Conservation (phyloP, 2,797 vertebrate genomes). For the Enteromius anoplus region DNA sequence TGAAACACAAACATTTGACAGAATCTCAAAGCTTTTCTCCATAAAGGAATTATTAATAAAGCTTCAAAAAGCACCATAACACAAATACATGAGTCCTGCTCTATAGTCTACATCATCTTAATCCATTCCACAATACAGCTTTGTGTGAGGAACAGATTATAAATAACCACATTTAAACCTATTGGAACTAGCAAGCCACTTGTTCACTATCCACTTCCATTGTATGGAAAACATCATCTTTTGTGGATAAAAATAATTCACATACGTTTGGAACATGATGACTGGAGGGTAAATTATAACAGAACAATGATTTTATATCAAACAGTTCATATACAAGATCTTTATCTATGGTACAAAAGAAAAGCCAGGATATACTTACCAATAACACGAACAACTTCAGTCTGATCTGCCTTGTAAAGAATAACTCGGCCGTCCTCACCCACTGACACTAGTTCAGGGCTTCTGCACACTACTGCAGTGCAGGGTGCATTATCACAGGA, state of each 20-base stretch:
- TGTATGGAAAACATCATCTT: neutral
- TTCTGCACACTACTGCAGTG: constrained; percentile 88
- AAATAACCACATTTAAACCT: neutral
- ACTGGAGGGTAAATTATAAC: neutral
- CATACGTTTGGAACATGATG: neutral
- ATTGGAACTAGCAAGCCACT: neutral
- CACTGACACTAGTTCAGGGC: constrained; percentile 91
- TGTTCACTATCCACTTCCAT: neutral
- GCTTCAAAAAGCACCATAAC: neutral
- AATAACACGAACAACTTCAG: constrained; percentile 83
- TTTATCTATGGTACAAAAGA: neutral
- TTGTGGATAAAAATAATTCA: neutral
- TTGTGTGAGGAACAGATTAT: neutral
- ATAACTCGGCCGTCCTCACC: constrained; percentile 95
- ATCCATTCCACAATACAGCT: neutral
- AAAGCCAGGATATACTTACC: constrained; percentile 73
- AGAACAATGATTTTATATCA: neutral
- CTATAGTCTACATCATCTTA: neutral
- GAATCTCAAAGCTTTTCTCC: neutral
- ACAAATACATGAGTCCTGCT: neutral
- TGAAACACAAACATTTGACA: neutral
- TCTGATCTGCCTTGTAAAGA: constrained; percentile 88
- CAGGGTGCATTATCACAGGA: constrained; percentile 85
- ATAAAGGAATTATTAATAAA: neutral
- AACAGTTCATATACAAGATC: neutral